Conservation (phyloP, 1,140 invertebrate genomes). For the Cotesia typhae region DNA sequence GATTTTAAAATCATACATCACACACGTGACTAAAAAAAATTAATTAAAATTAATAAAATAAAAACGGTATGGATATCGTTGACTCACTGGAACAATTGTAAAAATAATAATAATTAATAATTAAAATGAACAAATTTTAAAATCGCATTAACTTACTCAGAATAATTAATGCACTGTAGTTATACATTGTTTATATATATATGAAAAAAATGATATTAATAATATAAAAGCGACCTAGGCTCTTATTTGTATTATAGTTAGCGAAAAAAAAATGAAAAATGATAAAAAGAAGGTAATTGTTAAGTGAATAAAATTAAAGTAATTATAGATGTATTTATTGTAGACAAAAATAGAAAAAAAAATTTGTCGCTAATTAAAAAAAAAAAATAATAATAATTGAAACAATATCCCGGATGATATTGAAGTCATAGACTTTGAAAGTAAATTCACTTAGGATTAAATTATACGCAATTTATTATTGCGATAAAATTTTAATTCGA, state of each 20-base stretch:
- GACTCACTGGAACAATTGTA: too few relatives aligned
- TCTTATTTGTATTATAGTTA: background rate
- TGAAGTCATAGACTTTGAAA: background rate
- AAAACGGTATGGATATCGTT: too few relatives aligned
- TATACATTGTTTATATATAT: background rate
- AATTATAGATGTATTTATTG: slow-evolving; percentile 5
- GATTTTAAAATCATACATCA: slow-evolving; percentile 45
- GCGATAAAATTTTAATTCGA: background rate
- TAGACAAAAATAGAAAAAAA: background rate
- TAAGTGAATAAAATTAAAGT: background rate
- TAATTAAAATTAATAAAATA: too few relatives aligned
- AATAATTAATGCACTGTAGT: slow-evolving; percentile 2
- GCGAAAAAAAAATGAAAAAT: slow-evolving; percentile 1
- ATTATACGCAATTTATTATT: too few relatives aligned
- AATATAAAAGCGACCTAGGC: slow-evolving; percentile 6
- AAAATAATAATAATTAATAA: too few relatives aligned
- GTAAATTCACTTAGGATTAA: background rate
- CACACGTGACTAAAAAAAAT: background rate
- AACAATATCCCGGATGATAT: slow-evolving; percentile 12
- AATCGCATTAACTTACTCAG: too few relatives aligned
- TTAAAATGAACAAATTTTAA: too few relatives aligned
- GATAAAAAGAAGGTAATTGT: too few relatives aligned
- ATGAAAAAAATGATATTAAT: slow-evolving; percentile 7
- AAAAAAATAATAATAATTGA: background rate
- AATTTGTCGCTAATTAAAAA: background rate